phyloP scores from a whole-genome alignment of 2,888 invertebrate species.

The Diaphora mendica region DNA sequence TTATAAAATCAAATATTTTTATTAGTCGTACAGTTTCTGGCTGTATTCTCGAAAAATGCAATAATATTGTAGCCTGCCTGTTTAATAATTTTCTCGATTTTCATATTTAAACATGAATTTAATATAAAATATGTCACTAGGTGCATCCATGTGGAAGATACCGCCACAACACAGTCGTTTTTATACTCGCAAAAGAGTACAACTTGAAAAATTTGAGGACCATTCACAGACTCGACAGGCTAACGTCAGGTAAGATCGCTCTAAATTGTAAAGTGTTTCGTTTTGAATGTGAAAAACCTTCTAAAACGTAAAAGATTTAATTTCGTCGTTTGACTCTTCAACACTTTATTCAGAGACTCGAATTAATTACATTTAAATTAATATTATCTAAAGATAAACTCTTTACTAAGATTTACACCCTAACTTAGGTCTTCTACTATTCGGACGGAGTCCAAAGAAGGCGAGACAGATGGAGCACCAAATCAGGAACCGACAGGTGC shows the following conservation, averaged over 20 bases:
- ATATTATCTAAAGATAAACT: neutral
- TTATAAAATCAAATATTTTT: neutral
- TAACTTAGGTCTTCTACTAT: slow-evolving; percentile 90
- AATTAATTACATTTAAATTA: neutral
- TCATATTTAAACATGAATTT: slow-evolving; percentile 23
- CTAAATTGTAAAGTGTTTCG: slow-evolving; percentile 26
- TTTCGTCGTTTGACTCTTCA: neutral
- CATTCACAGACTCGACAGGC: slow-evolving; percentile 97
- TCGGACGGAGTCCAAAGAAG: slow-evolving; percentile 97
- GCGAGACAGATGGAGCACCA: slow-evolving; percentile 98
- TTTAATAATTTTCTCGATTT: neutral
- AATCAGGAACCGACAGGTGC: slow-evolving; percentile 95
- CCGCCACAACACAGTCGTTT: slow-evolving; percentile 98
- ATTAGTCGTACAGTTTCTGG: neutral
- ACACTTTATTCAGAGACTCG: neutral
- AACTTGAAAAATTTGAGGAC: slow-evolving; percentile 97
- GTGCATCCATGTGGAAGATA: slow-evolving; percentile 99
- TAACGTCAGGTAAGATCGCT: slow-evolving; percentile 92
- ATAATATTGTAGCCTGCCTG: neutral
- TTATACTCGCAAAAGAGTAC: slow-evolving; percentile 98
- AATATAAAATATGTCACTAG: slow-evolving; percentile 78
- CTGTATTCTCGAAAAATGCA: neutral
- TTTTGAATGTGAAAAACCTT: neutral
- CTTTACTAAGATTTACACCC: slow-evolving; percentile 3
- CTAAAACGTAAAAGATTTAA: neutral